phyloP scores from a whole-genome alignment of 2,797 vertebrate genomes.

The Neoniphon sammara region DNA sequence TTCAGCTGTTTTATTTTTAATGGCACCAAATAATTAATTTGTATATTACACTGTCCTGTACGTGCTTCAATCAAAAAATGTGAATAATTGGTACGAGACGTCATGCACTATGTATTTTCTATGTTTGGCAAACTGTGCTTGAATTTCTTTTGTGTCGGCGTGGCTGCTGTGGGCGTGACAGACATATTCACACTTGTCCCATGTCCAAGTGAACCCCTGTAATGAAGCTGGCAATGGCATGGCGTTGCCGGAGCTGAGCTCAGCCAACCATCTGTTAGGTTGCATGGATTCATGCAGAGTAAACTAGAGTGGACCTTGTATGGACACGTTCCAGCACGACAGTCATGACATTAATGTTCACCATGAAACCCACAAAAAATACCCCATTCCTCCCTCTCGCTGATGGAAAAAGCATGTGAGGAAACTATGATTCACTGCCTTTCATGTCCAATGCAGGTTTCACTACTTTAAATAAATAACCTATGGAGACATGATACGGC shows the following conservation, averaged over 20 bases:
- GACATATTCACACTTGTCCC: conserved; percentile 66
- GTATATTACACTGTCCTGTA: neutral
- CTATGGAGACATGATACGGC: conserved; percentile 42
- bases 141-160: conserved; percentile 16
- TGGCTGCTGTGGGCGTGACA: conserved; percentile 53
- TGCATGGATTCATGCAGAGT: conserved; percentile 67
- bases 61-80: conserved; percentile 6
- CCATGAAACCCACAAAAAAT: conserved; percentile 44
- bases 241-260: conserved; percentile 59
- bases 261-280: conserved; percentile 77
- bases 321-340: conserved; percentile 70
- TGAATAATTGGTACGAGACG: neutral
- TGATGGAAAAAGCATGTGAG: conserved; percentile 53
- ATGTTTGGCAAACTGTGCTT: conserved; percentile 34
- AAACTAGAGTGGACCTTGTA: conserved; percentile 72
- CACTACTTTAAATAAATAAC: conserved; percentile 46
- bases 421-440: conserved; percentile 54
- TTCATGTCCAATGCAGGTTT: conserved; percentile 49
- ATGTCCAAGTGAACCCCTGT: conserved; percentile 67
- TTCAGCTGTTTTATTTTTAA: neutral
- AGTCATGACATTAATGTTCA: conserved; percentile 71
- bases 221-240: conserved; percentile 69
- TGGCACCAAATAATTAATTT: conserved; percentile 1
- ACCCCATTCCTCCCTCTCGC: conserved; percentile 37
- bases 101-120: conserved; percentile 15